Evolutionary conservation across 1,140 invertebrate genomes (phyloP), one percentile per base, ranked within the genome.

Genomic region (Calliopsis andreniformis): DNA sequence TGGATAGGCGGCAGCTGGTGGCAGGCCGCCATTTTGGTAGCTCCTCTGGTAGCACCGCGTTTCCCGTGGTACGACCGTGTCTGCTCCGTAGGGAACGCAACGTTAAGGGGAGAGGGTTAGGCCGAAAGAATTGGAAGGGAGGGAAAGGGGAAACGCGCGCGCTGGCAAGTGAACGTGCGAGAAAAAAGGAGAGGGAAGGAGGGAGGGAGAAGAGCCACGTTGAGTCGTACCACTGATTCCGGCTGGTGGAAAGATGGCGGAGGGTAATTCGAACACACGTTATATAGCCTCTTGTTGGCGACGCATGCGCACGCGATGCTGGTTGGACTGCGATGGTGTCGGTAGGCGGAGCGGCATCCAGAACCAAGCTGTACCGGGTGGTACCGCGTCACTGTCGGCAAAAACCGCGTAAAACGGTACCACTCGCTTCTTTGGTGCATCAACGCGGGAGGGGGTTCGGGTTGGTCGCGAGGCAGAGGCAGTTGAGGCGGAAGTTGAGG

Each of bases 191-290:
- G 28, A n/a, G 18, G n/a, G 25, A 64, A 43, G 12, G 47, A 16
- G 20, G 6, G 12, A 12, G 35, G 10, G 47, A 63, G 59, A 23
- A 62, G 35, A 62, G 53, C 56, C 30, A 49, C 58, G 58, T 71
- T 71, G 56, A 47, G 63, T 68, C 32, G 28, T 75, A 53, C 45
- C 35, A 35, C 42, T 49, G 62, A 66, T 68, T 75, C 72, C 43
- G 72, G 63, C 47, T 43, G 23, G 63, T 66, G 42, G 47, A 81
- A 83, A 83, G 81, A 83, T 83, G 81, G 81, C 81, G 81, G 69
- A 68, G 56, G 61, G 80, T 82, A 83, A 82, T 83, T 79, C 80
- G 81, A 82, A 83, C 58, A 61, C 80, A 64, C 80, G 76, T 83
- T 69, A 76, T 82, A 76, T 68, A 71, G 66, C 58, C 47, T 53